Evolutionary conservation across 1,140 invertebrate genomes (phyloP).

Genomic region (Zeugodacus cucurbitae): DNA sequence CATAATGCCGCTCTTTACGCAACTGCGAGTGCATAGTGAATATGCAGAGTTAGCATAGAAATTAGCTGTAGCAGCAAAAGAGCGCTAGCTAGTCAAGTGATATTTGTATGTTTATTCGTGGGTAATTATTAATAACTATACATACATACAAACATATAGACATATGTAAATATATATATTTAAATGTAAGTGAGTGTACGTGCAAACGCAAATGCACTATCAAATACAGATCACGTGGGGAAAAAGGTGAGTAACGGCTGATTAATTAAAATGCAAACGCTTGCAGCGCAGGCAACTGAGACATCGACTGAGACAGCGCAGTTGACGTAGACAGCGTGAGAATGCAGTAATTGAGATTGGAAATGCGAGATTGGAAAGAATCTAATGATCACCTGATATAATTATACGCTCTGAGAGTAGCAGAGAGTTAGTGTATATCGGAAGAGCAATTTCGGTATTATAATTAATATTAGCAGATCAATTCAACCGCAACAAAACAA

Average conservation of each 20-base stretch:
- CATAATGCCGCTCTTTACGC: not conserved
- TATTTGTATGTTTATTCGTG: not conserved
- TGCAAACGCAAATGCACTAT: not conserved
- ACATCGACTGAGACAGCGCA: not conserved
- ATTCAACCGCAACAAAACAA: not conserved
- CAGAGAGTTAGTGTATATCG: not conserved
- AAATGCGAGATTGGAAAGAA: not conserved
- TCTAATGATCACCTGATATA: not conserved
- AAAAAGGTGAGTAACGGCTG: conserved; percentile 5
- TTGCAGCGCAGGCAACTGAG: not conserved
- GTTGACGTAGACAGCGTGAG: too few species aligned
- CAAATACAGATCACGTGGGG: not conserved
- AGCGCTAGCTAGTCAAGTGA: not conserved
- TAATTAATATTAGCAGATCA: too few species aligned
- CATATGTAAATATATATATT: not conserved
- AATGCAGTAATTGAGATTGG: not conserved
- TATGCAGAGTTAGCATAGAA: not conserved
- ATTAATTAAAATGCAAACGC: not conserved
- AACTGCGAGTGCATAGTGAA: not conserved
- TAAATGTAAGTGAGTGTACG: not conserved
- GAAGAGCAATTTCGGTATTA: not conserved
- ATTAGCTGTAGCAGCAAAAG: not conserved
- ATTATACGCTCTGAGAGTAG: not conserved
- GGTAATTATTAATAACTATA: not conserved
- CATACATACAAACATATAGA: not conserved